Percentiles rank a stretch among this genome's conserved stretches.
These are phyloP conservation scores for Brachyrhaphis roseni DNA, from an alignment of 2,797 vertebrate genomes.

Conservation along the genomic window DNA sequence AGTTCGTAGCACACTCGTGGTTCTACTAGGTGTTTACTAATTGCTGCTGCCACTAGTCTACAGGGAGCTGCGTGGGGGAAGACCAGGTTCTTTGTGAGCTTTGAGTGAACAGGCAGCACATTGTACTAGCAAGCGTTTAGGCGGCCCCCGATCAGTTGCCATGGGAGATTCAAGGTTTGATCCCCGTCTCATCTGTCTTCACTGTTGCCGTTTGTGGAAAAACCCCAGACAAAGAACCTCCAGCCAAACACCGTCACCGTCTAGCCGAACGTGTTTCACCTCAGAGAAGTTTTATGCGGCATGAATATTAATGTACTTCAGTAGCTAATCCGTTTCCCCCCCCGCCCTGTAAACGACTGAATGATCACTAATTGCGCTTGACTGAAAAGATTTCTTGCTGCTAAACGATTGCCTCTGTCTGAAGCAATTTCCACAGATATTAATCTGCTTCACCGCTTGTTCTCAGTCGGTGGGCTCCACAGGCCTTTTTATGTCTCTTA, in stretches of 20 bases:
- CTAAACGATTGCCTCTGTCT: slow-evolving; percentile 17
- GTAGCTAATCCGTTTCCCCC: slow-evolving; percentile 12
- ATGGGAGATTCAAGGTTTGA: neutral
- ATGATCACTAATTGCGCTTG: slow-evolving; percentile 34
- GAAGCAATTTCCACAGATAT: slow-evolving; percentile 41
- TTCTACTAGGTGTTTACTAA: too few relatives aligned
- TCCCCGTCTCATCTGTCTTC: neutral
- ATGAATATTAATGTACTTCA: slow-evolving; percentile 26
- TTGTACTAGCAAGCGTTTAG: too few relatives aligned
- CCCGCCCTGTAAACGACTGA: slow-evolving; percentile 16
- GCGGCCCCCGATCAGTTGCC: too few relatives aligned
- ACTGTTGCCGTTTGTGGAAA: neutral
- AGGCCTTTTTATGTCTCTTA: slow-evolving; percentile 27
- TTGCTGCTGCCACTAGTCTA: too few relatives aligned
- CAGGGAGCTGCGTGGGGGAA: too few relatives aligned
- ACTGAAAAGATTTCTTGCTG: slow-evolving; percentile 30
- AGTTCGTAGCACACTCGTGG: too few relatives aligned
- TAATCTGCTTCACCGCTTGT: slow-evolving; percentile 27
- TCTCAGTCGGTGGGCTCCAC: slow-evolving; percentile 18
- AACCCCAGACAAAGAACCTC: neutral
- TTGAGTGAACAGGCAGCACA: too few relatives aligned
- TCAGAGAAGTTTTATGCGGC: slow-evolving; percentile 21
- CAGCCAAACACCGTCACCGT: slow-evolving; percentile 17
- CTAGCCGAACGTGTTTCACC: neutral
- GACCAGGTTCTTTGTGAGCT: too few relatives aligned